Conservation (phyloP, 2,888 invertebrate genomes). For the Chelonus formosanus region DNA sequence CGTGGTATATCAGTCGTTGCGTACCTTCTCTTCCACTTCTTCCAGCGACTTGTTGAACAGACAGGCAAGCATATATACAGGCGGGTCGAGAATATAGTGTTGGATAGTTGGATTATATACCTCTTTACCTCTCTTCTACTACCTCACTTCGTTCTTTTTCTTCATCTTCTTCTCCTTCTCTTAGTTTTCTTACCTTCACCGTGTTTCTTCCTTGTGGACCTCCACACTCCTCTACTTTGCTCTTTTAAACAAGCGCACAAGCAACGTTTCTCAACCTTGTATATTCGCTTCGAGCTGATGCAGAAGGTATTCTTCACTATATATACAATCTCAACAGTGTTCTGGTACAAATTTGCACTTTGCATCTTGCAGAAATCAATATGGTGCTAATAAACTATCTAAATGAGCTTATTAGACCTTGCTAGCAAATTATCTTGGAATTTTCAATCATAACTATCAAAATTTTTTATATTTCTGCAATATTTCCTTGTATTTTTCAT, state of each 20-base stretch:
- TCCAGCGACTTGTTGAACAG: conserved; percentile 16
- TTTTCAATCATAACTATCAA: too few species aligned
- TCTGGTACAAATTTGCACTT: too few species aligned
- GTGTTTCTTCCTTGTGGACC: conserved; percentile 20
- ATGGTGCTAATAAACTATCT: too few species aligned
- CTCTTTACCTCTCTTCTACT: conserved; percentile 36
- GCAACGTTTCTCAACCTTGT: conserved; percentile 3
- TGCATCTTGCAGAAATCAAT: too few species aligned
- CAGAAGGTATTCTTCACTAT: too few species aligned
- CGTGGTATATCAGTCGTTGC: too few species aligned
- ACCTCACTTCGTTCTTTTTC: conserved; percentile 41
- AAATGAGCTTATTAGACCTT: too few species aligned
- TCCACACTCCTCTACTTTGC: conserved; percentile 39
- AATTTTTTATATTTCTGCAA: too few species aligned
- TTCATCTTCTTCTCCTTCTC: conserved; percentile 33
- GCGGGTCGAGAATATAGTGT: conserved; percentile 6
- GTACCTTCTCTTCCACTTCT: too few species aligned
- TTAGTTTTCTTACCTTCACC: conserved; percentile 17
- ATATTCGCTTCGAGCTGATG: conserved; percentile 1
- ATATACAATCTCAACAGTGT: too few species aligned
- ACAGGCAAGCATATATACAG: not conserved
- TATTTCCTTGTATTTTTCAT: too few species aligned
- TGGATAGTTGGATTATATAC: conserved; percentile 6
- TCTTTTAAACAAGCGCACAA: conserved; percentile 42
- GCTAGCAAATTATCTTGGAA: too few species aligned